Conservation (phyloP, 2,888 invertebrate genomes). For the Mythimna ferrago region DNA sequence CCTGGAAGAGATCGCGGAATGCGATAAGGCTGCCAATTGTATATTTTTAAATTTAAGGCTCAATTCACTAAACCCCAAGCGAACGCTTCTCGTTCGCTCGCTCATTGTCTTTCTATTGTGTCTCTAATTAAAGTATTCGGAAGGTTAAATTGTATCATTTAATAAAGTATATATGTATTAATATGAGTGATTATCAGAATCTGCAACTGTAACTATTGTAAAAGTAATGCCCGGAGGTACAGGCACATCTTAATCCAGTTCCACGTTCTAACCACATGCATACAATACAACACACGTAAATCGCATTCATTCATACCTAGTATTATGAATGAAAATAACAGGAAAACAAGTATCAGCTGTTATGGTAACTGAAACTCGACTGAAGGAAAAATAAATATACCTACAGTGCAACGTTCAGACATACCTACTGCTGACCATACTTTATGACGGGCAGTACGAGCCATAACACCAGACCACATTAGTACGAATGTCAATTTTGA, state of each 20-base stretch:
- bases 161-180: no score
- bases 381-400: slow-evolving; percentile 32
- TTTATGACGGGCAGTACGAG: slow-evolving; percentile 10
- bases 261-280: not conserved
- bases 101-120: no score
- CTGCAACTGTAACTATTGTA: not conserved
- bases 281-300: not conserved
- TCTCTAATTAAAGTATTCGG: no score
- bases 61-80: no score
- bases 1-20: no score
- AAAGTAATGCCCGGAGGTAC: not conserved
- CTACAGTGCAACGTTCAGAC: not conserved
- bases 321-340: slow-evolving; percentile 31
- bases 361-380: slow-evolving; percentile 1
- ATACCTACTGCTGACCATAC: slow-evolving; percentile 1
- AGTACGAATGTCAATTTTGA: not conserved
- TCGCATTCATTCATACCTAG: slow-evolving; percentile 32
- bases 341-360: slow-evolving; percentile 33
- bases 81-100: no score
- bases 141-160: no score
- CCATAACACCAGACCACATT: not conserved
- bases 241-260: not conserved
- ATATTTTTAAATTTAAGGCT: no score
- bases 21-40: no score
- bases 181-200: not conserved